A percentile compares a stretch with the other conserved stretches of the same genome.
phyloP scores from a whole-genome alignment of 2,113 vertebrate genomes.

The Nesogale talazaci region DNA sequence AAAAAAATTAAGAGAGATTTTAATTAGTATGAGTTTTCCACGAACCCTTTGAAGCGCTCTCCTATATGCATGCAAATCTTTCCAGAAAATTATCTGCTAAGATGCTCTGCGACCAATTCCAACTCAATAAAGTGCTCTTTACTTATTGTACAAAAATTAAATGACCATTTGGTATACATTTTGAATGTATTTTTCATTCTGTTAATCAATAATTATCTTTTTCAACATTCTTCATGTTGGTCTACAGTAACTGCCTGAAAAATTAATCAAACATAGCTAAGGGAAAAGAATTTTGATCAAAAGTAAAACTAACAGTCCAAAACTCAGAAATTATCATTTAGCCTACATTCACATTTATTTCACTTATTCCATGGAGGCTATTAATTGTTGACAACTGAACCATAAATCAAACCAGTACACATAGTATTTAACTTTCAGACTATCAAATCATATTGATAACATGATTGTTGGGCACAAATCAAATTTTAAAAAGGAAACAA shows the following conservation, averaged over 20 bases:
- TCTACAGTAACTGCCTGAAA: constrained; percentile 59
- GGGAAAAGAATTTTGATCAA: constrained; percentile 23
- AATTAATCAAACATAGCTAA: constrained; percentile 49
- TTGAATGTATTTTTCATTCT: constrained; percentile 56
- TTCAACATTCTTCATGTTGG: constrained; percentile 36
- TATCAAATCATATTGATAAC: constrained; percentile 25
- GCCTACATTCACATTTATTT: constrained; percentile 47
- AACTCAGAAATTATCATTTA: constrained; percentile 11
- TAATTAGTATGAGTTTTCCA: too few relatives aligned
- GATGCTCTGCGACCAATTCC: neutral
- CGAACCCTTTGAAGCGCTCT: too few relatives aligned
- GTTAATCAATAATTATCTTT: constrained; percentile 45
- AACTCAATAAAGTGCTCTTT: constrained; percentile 19
- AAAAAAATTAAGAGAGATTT: too few relatives aligned
- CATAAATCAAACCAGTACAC: constrained; percentile 29
- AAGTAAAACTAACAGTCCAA: constrained; percentile 37
- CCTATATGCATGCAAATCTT: neutral
- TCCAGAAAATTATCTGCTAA: constrained; percentile 57
- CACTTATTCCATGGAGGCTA: neutral
- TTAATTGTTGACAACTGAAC: constrained; percentile 38
- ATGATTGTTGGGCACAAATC: neutral
- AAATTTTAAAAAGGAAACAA: constrained; percentile 53
- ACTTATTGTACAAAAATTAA: constrained; percentile 45
- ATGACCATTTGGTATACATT: neutral
- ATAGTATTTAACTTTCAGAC: constrained; percentile 41